Evolutionary conservation across 2,797 vertebrate species (phyloP), one percentile per base, ranked within the genome.

Genomic region (Amblyopsis hoosieri): DNA sequence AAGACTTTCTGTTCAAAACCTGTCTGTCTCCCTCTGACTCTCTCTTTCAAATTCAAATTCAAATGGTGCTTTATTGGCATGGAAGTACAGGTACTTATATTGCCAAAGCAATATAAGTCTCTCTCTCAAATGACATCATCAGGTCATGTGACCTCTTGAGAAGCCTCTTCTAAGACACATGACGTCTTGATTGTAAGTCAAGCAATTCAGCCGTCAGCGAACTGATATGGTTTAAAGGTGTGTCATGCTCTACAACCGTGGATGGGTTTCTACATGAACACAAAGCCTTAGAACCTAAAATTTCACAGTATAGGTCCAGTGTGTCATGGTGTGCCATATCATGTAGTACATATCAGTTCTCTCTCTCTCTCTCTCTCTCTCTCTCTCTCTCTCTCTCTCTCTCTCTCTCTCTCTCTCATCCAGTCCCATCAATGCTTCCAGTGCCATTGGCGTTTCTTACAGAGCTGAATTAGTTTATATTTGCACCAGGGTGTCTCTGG

Each of bases 371-470:
- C n/a, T n/a, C n/a, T n/a, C n/a, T n/a, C n/a, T n/a, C n/a, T n/a
- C n/a, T n/a, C n/a, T n/a, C n/a, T n/a, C n/a, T n/a, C n/a, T 71
- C 57, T 33, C n/a, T 33, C 46, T 51, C 48, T 45, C 56, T 13
- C 23, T 54, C 60, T 71, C 58, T 49, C 33, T 49, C 48, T 33
- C 33, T 37, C 33, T 7, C 3, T 7, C n/a, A 57, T 3, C 31
- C 54, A 15, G 42, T 10, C 14, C 69, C 52, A 62, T 12, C 60
- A 76, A 72, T 14, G 47, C 47, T 5, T 62, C 53, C 47, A 53
- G 54, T 62, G 64, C 29, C 57, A 64, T 37, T 6, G 15, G 17
- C 23, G 1, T 69, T 70, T 31, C 62, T 53, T 17, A 33, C 45
- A 1, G 5, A 33, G 50, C 45, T 37, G 23, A 4, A 59, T 6